Base-by-base conservation (phyloP, 2,888 invertebrate genomes). In the Hydrotaea cyrtoneurina region DNA sequence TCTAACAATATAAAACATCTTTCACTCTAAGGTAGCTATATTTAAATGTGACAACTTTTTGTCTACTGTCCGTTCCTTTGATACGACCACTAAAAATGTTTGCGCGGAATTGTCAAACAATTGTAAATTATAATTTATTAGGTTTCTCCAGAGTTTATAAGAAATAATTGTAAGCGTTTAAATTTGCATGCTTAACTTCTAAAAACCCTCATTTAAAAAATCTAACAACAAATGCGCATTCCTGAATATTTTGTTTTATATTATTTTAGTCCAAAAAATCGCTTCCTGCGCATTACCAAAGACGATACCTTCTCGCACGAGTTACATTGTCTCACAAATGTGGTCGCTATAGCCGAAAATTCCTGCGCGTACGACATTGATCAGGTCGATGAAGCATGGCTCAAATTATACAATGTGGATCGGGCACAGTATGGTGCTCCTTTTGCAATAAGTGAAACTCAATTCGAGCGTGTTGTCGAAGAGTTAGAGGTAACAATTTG, bases 321-420 rank as follows among this genome's bases (percentile, higher is more conserved):
- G 82, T 95, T 96, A 88, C 98, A 98, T 93, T 94, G 95, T 90
- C 93, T 98, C 88, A 97, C 97, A 86, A 95, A 95, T 88, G 97
- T 97, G 86, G 97, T 97, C 82, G 95, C 97, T 79, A 94, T 96
- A 90, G 96, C 98, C 17, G 98, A 99, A 92, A 97, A 97, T 88
- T 96, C 97, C 26, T 98, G 98, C 93, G 96, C 96, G 87, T 99
- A 99, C 92, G 99, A 99, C 93, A 94, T 99, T 90, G 99, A 99
- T 93, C 97, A 98, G 89, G 95, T 96, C 87, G 99, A 99, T 93
- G 95, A 96, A 83, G 95, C 96, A 62, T 99, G 99, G 99, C 94
- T 99, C 85, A 95, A 95, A 88, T 94, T 96, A 86, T 93, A 97
- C 78, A 98, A 99, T 93, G 95, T 96, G n/a, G 97, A 98, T 93